A percentile compares a stretch with the other conserved stretches of the same genome.
Evolutionary conservation across 2,888 invertebrate genomes (phyloP).

Genomic region (Drosophila suboccidentalis): DNA sequence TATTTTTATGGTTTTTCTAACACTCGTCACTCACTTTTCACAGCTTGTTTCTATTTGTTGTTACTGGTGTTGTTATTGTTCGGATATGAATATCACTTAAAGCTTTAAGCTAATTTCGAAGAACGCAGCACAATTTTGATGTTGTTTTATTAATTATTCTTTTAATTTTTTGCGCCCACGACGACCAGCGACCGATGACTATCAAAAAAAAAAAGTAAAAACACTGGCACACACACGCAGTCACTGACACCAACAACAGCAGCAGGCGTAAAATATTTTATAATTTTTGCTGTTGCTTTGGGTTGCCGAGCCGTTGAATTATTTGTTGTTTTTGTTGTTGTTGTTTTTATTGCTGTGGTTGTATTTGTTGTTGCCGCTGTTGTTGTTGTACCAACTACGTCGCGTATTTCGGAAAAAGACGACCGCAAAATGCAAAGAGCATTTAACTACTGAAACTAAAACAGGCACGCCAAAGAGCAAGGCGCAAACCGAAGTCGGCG

Average conservation of each 20-base stretch:
- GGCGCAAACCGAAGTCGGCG: constrained; percentile 45
- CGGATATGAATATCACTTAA: constrained; percentile 53
- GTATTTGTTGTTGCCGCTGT: constrained; percentile 31
- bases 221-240: constrained; percentile 24
- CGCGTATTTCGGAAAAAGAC: constrained; percentile 73
- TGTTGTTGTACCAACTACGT: constrained; percentile 57
- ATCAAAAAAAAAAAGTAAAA: constrained; percentile 34
- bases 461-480: constrained; percentile 58
- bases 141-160: constrained; percentile 12
- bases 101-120: constrained; percentile 50
- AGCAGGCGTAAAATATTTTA: constrained; percentile 54
- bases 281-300: constrained; percentile 53
- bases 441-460: constrained; percentile 74
- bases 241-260: constrained; percentile 45
- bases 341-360: constrained; percentile 36
- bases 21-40: constrained; percentile 53
- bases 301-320: constrained; percentile 46
- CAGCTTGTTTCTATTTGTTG: constrained; percentile 41
- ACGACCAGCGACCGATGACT: constrained; percentile 56
- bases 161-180: constrained; percentile 48
- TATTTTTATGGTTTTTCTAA: constrained; percentile 20
- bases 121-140: constrained; percentile 45
- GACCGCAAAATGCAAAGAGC: constrained; percentile 76
- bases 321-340: constrained; percentile 36
- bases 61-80: constrained; percentile 31